A percentile compares a stretch with the other conserved stretches of the same genome.
These are phyloP conservation scores for Agrilus mali DNA, from an alignment of 2,888 invertebrate species.

Conservation along the genomic window DNA sequence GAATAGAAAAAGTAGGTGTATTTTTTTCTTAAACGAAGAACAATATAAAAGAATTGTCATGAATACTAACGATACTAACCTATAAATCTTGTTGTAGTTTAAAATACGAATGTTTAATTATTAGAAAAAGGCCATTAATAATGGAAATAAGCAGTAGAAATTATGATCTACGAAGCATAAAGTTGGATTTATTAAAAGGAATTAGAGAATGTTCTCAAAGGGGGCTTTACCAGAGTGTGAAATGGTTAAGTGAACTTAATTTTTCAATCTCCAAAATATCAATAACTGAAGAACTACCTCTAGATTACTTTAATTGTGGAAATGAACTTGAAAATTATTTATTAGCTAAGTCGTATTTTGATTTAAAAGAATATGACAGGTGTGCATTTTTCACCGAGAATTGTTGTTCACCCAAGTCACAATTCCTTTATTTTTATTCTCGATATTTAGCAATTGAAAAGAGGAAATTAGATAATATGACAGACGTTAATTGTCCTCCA, in stretches of 20 bases:
- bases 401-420: conserved; percentile 55
- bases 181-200: conserved; percentile 49
- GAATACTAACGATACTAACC: too few relatives aligned
- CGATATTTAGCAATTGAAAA: conserved; percentile 84
- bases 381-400: conserved; percentile 69
- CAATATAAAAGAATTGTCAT: too few relatives aligned
- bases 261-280: conserved; percentile 59
- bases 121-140: background rate
- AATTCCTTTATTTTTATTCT: conserved; percentile 77
- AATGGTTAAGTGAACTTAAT: conserved; percentile 83
- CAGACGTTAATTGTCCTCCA: conserved; percentile 43
- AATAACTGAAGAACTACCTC: conserved; percentile 38
- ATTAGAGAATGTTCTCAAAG: conserved; percentile 66
- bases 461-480: conserved; percentile 73
- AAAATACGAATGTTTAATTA: too few relatives aligned
- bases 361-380: conserved; percentile 81
- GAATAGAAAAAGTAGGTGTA: too few relatives aligned
- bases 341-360: conserved; percentile 79
- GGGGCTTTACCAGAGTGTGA: conserved; percentile 67
- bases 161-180: conserved; percentile 47
- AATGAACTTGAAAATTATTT: conserved; percentile 62
- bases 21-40: too few relatives aligned
- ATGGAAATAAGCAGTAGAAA: conserved; percentile 13
- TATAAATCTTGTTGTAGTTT: too few relatives aligned
- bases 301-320: conserved; percentile 36